phyloP scores from a whole-genome alignment of 2,888 invertebrate species.

The Drosophila flavopinicola region DNA sequence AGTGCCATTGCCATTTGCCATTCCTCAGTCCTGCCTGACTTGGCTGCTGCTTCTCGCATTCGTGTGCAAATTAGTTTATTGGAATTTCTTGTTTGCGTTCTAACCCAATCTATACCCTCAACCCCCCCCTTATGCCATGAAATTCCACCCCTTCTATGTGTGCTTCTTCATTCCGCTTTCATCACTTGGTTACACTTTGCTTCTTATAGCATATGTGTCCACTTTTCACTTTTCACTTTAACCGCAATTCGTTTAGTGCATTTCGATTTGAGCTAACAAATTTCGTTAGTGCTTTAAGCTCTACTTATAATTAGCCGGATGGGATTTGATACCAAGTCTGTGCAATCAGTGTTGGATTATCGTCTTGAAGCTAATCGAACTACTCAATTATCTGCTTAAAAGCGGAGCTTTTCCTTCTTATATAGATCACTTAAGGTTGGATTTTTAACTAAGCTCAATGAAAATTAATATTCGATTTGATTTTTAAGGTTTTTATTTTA shows the following conservation, averaged over 20 bases:
- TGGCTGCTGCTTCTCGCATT: conserved; percentile 53
- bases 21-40: conserved; percentile 36
- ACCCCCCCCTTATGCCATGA: not conserved
- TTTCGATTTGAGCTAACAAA: conserved; percentile 20
- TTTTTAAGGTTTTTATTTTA: no score
- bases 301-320: not conserved
- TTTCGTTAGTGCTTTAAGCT: not conserved
- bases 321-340: no score
- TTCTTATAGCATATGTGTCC: conserved; percentile 58
- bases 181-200: conserved; percentile 35
- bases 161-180: conserved; percentile 17
- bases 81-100: conserved; percentile 77
- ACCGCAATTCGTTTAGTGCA: conserved; percentile 10
- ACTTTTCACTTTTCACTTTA: conserved; percentile 46
- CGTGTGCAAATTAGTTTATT: conserved; percentile 83
- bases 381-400: no score
- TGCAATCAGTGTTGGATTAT: no score
- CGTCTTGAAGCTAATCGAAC: no score
- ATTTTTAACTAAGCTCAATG: no score
- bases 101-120: conserved; percentile 10
- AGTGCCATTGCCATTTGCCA: not conserved
- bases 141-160: not conserved
- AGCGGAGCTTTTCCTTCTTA: no score
- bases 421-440: no score
- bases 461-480: no score